Conservation (phyloP, 2,888 invertebrate species). For the Dascillus cervinus region DNA sequence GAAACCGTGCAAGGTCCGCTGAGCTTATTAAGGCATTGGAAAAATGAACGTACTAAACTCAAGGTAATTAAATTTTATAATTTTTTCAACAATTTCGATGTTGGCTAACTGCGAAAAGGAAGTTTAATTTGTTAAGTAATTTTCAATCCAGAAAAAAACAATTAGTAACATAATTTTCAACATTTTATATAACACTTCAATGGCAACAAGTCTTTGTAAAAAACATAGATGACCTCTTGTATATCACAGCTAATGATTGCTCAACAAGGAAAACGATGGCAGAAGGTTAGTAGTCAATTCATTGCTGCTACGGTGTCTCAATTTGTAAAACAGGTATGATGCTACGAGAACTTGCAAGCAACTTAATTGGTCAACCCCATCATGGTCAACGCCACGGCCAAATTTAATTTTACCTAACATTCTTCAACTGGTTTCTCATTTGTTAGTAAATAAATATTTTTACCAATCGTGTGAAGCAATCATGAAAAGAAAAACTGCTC, state of each 20-base stretch:
- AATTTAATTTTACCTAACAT: slow-evolving; percentile 21
- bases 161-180: not conserved
- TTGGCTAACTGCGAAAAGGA: no score
- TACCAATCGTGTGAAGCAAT: no score
- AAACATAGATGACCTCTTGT: slow-evolving; percentile 33
- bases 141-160: no score
- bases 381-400: slow-evolving; percentile 42
- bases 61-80: slow-evolving; percentile 47
- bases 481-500: no score
- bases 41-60: slow-evolving; percentile 51
- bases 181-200: slow-evolving; percentile 17
- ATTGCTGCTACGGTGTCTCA: slow-evolving; percentile 12
- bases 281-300: slow-evolving; percentile 19
- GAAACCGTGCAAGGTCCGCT: slow-evolving; percentile 54
- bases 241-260: slow-evolving; percentile 28
- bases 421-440: slow-evolving; percentile 1
- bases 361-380: slow-evolving; percentile 23
- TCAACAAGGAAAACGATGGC: slow-evolving; percentile 19
- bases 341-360: no score
- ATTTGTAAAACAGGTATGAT: slow-evolving; percentile 1
- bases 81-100: no score
- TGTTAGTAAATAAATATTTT: not conserved
- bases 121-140: no score
- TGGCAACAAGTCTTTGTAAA: slow-evolving; percentile 34
- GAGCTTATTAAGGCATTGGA: slow-evolving; percentile 51